These are phyloP conservation scores for Pygoscelis antarcticus DNA, from an alignment of 2,113 vertebrate genomes.

Conservation along the genomic window DNA sequence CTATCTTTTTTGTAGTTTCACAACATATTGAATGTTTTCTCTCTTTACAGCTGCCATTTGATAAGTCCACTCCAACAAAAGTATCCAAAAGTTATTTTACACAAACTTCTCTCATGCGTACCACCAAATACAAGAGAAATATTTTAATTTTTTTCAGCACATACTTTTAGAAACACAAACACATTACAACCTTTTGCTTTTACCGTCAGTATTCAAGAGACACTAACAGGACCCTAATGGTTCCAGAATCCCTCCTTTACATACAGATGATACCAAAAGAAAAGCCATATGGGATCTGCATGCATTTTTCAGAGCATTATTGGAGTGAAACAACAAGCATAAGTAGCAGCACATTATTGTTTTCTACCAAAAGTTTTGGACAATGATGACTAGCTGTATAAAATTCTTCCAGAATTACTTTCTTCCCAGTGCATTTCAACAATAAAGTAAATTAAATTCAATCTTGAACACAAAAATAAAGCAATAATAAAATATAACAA, in stretches of 20 bases:
- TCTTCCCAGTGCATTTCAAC: neutral
- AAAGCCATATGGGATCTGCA: neutral
- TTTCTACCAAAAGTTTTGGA: neutral
- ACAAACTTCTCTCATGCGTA: rapidly evolving
- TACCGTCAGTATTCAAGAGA: neutral
- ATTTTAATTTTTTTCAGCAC: neutral
- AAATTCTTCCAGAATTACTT: neutral
- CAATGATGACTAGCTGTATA: neutral
- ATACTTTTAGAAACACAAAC: neutral
- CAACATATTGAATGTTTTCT: neutral
- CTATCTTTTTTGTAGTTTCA: neutral
- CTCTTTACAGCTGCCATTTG: neutral
- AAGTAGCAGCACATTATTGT: neutral
- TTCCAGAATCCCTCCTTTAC: neutral
- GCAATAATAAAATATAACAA: neutral
- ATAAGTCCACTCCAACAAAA: neutral
- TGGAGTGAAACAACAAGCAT: neutral
- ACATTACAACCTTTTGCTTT: neutral
- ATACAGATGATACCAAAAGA: neutral
- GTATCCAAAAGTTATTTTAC: neutral
- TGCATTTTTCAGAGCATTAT: neutral
- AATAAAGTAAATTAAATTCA: neutral
- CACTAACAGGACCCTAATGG: neutral
- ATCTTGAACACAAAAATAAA: neutral
- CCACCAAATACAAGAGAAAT: neutral